phyloP scores from a whole-genome alignment of 2,797 vertebrate species.

The Pseudotriccus pelzelni region DNA sequence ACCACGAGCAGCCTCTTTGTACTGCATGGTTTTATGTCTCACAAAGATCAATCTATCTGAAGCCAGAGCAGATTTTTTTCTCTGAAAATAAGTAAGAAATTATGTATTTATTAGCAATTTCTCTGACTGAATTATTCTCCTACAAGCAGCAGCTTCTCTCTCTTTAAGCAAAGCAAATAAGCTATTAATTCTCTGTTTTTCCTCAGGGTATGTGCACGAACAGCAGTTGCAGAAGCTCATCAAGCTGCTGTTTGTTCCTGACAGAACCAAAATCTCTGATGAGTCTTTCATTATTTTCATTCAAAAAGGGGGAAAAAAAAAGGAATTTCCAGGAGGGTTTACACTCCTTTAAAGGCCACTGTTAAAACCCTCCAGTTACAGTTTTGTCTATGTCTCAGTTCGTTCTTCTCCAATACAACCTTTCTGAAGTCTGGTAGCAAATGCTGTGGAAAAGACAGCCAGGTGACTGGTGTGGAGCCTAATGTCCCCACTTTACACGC shows the following conservation, averaged over 20 bases:
- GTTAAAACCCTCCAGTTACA: neutral
- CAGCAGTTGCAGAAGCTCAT: slow-evolving; percentile 51
- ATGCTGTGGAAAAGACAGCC: rapidly evolving
- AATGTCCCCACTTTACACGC: neutral
- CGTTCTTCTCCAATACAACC: neutral
- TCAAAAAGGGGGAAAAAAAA: neutral
- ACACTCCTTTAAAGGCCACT: neutral
- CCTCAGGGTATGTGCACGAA: slow-evolving; percentile 8
- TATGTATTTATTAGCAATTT: slow-evolving; percentile 28
- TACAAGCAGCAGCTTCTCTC: slow-evolving; percentile 9
- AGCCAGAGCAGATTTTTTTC: neutral
- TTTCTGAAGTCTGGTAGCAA: neutral
- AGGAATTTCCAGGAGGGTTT: neutral
- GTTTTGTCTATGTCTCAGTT: neutral
- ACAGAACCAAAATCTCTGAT: neutral
- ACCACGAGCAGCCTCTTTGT: neutral
- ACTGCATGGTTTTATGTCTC: neutral
- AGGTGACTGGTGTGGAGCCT: neutral
- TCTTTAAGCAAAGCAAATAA: slow-evolving; percentile 54
- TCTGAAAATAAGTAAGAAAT: slow-evolving; percentile 16
- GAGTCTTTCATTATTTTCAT: slow-evolving; percentile 8
- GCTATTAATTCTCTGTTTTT: slow-evolving; percentile 56
- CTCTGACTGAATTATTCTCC: slow-evolving; percentile 16
- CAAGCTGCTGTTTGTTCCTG: slow-evolving; percentile 54
- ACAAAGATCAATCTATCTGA: neutral